Conservation (phyloP, 2,888 invertebrate genomes). For the Drosophila ezoana region DNA sequence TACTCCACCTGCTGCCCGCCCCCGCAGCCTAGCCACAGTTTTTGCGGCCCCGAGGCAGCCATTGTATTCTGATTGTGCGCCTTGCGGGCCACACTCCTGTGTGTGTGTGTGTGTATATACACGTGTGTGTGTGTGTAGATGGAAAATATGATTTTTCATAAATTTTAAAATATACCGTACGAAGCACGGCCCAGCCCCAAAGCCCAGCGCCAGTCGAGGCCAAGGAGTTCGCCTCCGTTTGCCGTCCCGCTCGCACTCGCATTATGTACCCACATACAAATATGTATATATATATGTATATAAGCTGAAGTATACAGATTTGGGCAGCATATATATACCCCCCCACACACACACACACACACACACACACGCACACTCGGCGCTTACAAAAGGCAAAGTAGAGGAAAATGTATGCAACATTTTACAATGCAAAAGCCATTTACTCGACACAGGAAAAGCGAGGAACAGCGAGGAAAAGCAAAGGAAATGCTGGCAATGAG, state of each 20-base stretch:
- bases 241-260: constrained; percentile 45
- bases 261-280: constrained; percentile 24
- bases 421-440: constrained; percentile 82
- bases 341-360: constrained; percentile 5
- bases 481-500: constrained; percentile 9
- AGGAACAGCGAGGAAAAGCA: constrained; percentile 25
- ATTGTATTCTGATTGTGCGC: constrained; percentile 67
- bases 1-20: not conserved
- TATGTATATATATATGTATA: constrained; percentile 9
- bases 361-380: constrained; percentile 29
- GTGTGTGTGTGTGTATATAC: constrained; percentile 18
- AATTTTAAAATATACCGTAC: constrained; percentile 81
- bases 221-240: constrained; percentile 16
- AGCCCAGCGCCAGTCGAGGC: constrained; percentile 8
- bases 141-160: constrained; percentile 84
- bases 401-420: constrained; percentile 82
- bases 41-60: constrained; percentile 59
- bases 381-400: constrained; percentile 65
- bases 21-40: too few relatives aligned
- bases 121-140: constrained; percentile 51
- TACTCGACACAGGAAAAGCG: constrained; percentile 50
- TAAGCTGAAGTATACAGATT: constrained; percentile 50
- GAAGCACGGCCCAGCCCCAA: constrained; percentile 19
- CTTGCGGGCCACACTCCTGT: constrained; percentile 23
- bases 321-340: constrained; percentile 43